These are phyloP conservation scores for Apamea crenata DNA, from an alignment of 2,888 invertebrate genomes.

Conservation along the genomic window DNA sequence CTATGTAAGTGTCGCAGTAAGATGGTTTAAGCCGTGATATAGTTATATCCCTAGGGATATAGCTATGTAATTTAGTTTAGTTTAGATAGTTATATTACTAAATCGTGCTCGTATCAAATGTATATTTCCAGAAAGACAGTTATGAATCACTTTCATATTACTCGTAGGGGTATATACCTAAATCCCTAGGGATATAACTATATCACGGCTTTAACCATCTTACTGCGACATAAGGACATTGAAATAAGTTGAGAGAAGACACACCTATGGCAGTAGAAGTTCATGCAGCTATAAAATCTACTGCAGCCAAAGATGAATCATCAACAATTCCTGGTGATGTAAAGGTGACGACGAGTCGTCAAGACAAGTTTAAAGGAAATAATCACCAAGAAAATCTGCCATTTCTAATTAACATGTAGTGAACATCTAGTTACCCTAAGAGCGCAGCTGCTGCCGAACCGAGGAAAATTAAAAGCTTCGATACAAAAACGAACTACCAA, in stretches of 20 bases:
- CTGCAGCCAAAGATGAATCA: neutral
- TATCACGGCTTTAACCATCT: neutral
- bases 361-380: neutral
- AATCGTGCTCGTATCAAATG: too few species aligned
- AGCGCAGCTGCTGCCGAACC: neutral
- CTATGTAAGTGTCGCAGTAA: neutral
- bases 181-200: neutral
- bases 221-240: neutral
- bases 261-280: too few species aligned
- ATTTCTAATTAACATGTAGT: neutral
- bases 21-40: neutral
- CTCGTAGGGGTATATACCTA: neutral
- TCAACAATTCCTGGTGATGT: neutral
- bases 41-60: neutral
- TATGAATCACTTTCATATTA: neutral
- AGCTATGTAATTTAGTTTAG: neutral
- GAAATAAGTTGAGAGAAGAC: neutral
- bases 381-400: neutral
- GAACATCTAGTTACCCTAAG: neutral
- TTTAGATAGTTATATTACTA: neutral
- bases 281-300: neutral
- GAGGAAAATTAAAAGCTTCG: neutral
- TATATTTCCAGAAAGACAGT: neutral
- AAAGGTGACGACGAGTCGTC: neutral
- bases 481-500: slow-evolving; percentile 1